Evolutionary conservation across 2,797 vertebrate species (phyloP).

Genomic region (Falco rusticolus): DNA sequence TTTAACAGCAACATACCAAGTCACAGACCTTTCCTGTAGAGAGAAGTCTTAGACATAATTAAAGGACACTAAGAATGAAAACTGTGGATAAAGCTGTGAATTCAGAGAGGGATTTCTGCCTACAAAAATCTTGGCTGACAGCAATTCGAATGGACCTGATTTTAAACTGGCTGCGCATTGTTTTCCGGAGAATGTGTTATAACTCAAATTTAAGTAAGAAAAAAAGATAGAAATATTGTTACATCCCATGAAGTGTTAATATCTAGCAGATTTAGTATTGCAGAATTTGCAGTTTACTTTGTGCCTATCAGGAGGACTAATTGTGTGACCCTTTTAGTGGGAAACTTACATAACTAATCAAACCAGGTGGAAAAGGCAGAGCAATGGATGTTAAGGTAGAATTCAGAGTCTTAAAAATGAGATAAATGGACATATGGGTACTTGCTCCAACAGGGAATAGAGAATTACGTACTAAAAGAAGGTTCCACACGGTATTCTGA

Average conservation of each 20-base stretch:
- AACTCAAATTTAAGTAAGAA: background rate
- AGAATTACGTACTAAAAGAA: background rate
- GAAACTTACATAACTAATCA: background rate
- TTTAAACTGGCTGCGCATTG: background rate
- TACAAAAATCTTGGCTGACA: background rate
- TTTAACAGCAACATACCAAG: background rate
- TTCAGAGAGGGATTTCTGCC: background rate
- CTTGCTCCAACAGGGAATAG: background rate
- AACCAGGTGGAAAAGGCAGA: background rate
- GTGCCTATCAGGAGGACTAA: background rate
- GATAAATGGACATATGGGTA: fast-evolving
- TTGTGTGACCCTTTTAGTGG: background rate
- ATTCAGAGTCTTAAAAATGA: background rate
- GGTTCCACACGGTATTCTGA: background rate
- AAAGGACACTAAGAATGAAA: background rate
- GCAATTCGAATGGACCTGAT: background rate
- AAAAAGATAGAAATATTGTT: background rate
- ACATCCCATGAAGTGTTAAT: background rate
- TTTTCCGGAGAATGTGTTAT: background rate
- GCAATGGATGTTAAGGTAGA: background rate
- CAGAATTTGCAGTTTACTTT: background rate
- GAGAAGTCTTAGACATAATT: background rate
- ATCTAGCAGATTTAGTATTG: background rate
- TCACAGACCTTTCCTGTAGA: background rate
- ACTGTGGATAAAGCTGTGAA: background rate